phyloP scores from a whole-genome alignment of 2,113 vertebrate species.

The Periophthalmodon schlosseri region DNA sequence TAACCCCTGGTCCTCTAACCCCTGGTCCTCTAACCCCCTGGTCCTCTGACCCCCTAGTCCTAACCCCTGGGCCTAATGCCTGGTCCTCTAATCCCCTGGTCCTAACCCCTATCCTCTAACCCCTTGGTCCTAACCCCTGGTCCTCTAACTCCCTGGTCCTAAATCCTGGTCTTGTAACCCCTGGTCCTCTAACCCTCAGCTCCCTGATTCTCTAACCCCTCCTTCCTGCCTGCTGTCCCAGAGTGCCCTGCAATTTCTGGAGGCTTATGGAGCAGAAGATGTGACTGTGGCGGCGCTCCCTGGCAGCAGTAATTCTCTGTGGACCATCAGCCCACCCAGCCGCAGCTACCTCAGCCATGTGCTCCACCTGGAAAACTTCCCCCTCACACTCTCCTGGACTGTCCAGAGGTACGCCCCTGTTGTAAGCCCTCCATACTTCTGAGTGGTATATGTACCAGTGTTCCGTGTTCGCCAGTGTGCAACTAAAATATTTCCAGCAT shows the following conservation, averaged over 20 bases:
- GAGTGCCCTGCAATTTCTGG: slow-evolving; percentile 89
- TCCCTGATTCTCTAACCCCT: too few relatives aligned
- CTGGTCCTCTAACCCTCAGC: too few relatives aligned
- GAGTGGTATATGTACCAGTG: background rate
- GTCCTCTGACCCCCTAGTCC: too few relatives aligned
- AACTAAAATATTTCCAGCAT: too few relatives aligned
- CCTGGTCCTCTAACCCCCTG: too few relatives aligned
- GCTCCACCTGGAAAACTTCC: slow-evolving; percentile 75
- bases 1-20: too few relatives aligned
- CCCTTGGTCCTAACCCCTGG: too few relatives aligned
- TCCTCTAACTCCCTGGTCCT: too few relatives aligned
- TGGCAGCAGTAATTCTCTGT: slow-evolving; percentile 95
- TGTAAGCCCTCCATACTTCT: background rate
- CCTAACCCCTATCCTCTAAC: too few relatives aligned
- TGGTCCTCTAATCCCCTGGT: too few relatives aligned
- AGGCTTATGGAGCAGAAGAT: slow-evolving; percentile 83
- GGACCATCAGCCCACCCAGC: slow-evolving; percentile 98
- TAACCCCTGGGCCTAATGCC: too few relatives aligned
- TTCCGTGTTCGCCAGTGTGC: background rate
- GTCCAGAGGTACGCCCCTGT: slow-evolving; percentile 85
- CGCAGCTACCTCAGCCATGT: slow-evolving; percentile 84
- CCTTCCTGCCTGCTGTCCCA: slow-evolving; percentile 40
- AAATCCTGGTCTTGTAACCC: too few relatives aligned
- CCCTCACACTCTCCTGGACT: slow-evolving; percentile 89
- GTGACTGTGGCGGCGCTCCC: slow-evolving; percentile 89